These are phyloP conservation scores for Cathartes aura DNA, from an alignment of 2,113 vertebrate genomes.

Conservation along the genomic window DNA sequence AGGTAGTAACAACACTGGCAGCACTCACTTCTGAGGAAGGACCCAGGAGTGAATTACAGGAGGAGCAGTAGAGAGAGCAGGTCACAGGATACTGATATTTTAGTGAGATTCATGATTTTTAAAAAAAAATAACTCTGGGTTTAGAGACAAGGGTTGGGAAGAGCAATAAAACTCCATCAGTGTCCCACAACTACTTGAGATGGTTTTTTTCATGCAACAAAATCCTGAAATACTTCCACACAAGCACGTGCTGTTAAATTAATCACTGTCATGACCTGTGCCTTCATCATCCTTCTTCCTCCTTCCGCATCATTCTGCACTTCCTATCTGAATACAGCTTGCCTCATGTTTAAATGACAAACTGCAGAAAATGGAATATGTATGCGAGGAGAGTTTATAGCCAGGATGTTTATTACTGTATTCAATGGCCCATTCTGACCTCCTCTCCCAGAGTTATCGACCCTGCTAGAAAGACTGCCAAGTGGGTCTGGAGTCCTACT, in stretches of 20 bases:
- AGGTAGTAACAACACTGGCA: not conserved
- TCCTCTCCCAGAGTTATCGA: accelerated
- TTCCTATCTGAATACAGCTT: not conserved
- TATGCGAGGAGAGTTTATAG: not conserved
- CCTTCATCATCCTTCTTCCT: not conserved
- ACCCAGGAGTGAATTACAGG: not conserved
- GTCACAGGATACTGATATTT: not conserved
- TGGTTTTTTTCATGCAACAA: not conserved
- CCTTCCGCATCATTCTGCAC: not conserved
- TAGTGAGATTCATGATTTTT: not conserved
- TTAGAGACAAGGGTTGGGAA: not conserved
- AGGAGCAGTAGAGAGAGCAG: not conserved
- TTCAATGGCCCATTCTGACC: not conserved
- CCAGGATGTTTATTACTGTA: not conserved
- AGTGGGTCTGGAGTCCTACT: not conserved
- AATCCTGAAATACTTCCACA: not conserved
- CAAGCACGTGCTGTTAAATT: not conserved
- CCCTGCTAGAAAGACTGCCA: not conserved
- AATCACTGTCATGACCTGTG: not conserved
- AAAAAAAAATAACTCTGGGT: not conserved
- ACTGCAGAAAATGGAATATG: not conserved
- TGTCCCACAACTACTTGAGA: not conserved
- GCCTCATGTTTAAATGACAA: not conserved
- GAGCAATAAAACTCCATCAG: not conserved
- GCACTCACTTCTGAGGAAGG: not conserved